Base-by-base conservation (phyloP, 2,888 invertebrate species). In the Pyrgus malvae region DNA sequence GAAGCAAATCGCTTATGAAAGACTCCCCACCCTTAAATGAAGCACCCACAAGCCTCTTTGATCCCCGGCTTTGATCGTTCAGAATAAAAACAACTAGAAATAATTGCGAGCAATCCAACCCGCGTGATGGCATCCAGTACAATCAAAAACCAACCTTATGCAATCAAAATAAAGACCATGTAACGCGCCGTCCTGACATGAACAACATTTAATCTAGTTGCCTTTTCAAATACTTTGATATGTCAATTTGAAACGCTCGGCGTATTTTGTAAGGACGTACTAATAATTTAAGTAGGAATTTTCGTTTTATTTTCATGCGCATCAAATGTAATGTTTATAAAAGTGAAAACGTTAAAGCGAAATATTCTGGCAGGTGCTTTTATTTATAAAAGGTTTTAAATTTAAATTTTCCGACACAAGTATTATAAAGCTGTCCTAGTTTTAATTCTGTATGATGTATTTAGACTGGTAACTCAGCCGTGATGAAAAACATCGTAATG, bases 21-120 rank as follows among this genome's bases (percentile, higher is more conserved):
- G 23, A 31, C 1, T 12, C 45, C 46, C 31, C 9, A 2, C 16
- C 29, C 38, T 53, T 23, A 51, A 53, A 33, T 40, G 54, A 46
- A 46, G 54, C 46, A 53, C 53, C 45, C 45, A 31, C 54, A 45
- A 54, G 54, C 40, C 54, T 29, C 54, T 54, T 54, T 54, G 53
- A 53, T 53, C 53, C 53, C 51, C 31, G 21, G 46, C 54, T 54
- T 54, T 54, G 54, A 54, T 54, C 54, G 54, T 54, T 54, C 46
- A 54, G 54, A 54, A 54, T 53, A 54, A 54, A 46, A 54, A 54
- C 54, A 54, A 54, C 45, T 54, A 40, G 46, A 46, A 54, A 40
- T 54, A 54, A 54, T 54, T 54, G 46, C 54, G 31, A 54, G 46
- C 54, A 46, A 54, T 54, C 46, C 40, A 46, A 17, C 38, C 21